These are phyloP conservation scores for Pasiphila rectangulata DNA, from an alignment of 2,888 invertebrate species.

Conservation along the genomic window DNA sequence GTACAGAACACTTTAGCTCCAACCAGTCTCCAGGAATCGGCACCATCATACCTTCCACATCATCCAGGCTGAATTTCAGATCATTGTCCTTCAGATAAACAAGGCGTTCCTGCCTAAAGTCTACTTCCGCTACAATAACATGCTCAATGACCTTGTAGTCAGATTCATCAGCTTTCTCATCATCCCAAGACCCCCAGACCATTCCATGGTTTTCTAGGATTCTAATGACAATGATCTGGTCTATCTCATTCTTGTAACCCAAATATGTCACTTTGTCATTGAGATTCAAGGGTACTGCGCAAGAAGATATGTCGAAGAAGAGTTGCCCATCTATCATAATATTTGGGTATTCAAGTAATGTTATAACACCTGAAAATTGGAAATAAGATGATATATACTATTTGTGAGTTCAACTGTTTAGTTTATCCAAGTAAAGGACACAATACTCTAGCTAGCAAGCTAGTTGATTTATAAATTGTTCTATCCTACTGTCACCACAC, in stretches of 20 bases:
- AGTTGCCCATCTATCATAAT: slow-evolving; percentile 82
- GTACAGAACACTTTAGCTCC: slow-evolving; percentile 82
- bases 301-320: slow-evolving; percentile 69
- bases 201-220: slow-evolving; percentile 78
- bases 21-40: slow-evolving; percentile 87
- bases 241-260: slow-evolving; percentile 69
- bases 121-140: slow-evolving; percentile 60
- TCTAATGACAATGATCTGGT: slow-evolving; percentile 76
- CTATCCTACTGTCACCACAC: too few relatives aligned
- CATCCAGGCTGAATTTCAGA: slow-evolving; percentile 82
- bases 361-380: slow-evolving; percentile 80
- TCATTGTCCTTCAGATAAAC: slow-evolving; percentile 77
- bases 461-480: too few relatives aligned
- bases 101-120: slow-evolving; percentile 51
- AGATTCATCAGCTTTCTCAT: slow-evolving; percentile 54
- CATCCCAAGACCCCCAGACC: slow-evolving; percentile 65
- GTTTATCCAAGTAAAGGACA: too few relatives aligned
- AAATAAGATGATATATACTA: too few relatives aligned
- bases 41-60: slow-evolving; percentile 82
- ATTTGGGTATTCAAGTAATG: slow-evolving; percentile 61
- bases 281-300: slow-evolving; percentile 57
- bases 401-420: too few relatives aligned
- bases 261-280: slow-evolving; percentile 82
- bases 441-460: too few relatives aligned
- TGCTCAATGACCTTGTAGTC: slow-evolving; percentile 58